Evolutionary conservation across 2,888 invertebrate genomes (phyloP), one percentile per base, ranked within the genome.

Genomic region (Nyleta sp.): DNA sequence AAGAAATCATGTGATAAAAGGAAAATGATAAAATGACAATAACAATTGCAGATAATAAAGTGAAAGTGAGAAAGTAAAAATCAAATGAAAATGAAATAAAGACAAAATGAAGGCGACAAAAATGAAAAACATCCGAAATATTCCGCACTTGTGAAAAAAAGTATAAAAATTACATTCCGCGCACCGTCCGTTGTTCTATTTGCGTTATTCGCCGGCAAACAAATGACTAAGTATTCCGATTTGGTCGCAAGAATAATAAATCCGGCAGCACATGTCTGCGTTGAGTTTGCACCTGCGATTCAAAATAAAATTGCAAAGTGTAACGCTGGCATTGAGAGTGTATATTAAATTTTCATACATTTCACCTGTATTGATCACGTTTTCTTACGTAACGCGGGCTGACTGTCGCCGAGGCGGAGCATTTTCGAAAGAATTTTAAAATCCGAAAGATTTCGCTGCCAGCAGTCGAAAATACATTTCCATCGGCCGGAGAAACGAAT

Each of bases 301-400:
- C 46, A 52, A 42, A 67, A 53, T 55, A 67, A 67, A 67, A 67
- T 44, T 52, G 44, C 35, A 35, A 33, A 15, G 18, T 46, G n/a
- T 55, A 17, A 46, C 17, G 44, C 20, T 20, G 22, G 33, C 20
- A 55, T 44, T 67, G 53, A 55, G 44, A 67, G 15, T 8, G 65
- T 33, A 17, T 67, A 53, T 67, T 55, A 35, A 67, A 55, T 67
- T 67, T 67, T 55, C 67, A 67, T 55, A 44, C 17, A 52, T 44
- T 44, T 46, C 55, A 55, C 46, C 55, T 44, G 67, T 67, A 67
- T 67, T 67, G 67, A 67, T 53, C 67, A 67, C 24, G 44, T 55
- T 67, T 67, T 42, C 64, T 65, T 55, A 20, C 52, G 24, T 67
- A 67, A 67, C 67, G 10, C 11, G 10, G 50, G 5, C 8, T 31